Evolutionary conservation across 2,113 vertebrate species (phyloP), one percentile per base, ranked within the genome.

Genomic region (Aramus guarauna): DNA sequence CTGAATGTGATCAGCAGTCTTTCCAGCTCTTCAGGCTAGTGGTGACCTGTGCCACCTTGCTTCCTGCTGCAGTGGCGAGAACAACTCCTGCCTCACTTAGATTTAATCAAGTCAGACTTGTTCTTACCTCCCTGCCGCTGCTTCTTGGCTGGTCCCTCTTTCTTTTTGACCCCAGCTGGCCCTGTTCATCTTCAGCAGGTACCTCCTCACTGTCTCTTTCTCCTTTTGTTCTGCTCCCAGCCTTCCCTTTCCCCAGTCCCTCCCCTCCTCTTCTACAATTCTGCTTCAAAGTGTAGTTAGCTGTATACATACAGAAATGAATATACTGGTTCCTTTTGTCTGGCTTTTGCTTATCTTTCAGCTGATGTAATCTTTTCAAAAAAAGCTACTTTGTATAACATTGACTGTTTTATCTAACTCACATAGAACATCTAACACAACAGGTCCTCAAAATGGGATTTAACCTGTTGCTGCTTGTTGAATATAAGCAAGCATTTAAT

Each of bases 401-500:
- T 23, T 17, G 9, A 17, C 4, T 0, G 0, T 12, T 56, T 43
- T 5, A 43, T 68, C 43, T 56, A 63, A 80, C 22, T 17, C 67
- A 18, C 23, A 20, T 2, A 68, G 20, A 39, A 41, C 29, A 72
- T n/a, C 39, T 53, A 88, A 62, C 15, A n/a, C 21, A 14, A 6
- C 5, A 9, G 6, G 55, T 78, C 47, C n/a, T 78, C 60, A 67
- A n/a, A 81, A 22, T 62, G 48, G 30, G 55, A 24, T 48, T 26
- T 30, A 17, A n/a, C 5, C 15, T 63, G 16, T 36, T 78, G 24
- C 60, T 74, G 11, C 20, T 32, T 64, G 2, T 72, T 86, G 62
- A 84, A 69, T 77, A 37, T 34, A 90, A 39, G 14, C 15, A 89
- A 59, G 5, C 9, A 41, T 86, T 79, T 73, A 43, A 36, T 63